These are phyloP conservation scores for Tragelaphus scriptus DNA, from an alignment of 2,113 vertebrate species.

Conservation along the genomic window DNA sequence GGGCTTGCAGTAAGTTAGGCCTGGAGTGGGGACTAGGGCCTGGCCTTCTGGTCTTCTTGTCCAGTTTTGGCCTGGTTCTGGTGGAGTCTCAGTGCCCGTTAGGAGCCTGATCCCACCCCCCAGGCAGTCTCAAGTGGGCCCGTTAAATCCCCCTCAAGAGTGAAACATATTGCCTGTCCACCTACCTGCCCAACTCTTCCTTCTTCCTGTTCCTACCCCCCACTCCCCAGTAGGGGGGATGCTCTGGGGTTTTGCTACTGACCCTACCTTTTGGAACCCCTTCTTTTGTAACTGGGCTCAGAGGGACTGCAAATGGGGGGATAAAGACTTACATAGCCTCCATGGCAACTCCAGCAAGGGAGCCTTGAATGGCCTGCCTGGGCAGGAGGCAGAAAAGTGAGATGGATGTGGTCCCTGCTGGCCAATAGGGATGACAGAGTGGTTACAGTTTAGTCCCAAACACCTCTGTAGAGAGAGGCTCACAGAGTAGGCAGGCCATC, in stretches of 20 bases:
- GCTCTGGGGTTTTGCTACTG: not conserved
- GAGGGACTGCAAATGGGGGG: no score
- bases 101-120: not conserved
- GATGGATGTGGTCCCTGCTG: not conserved
- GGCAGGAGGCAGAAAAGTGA: not conserved
- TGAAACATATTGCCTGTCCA: not conserved
- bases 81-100: not conserved
- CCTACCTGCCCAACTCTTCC: not conserved
- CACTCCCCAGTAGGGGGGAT: not conserved
- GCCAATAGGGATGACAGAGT: not conserved
- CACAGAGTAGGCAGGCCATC: not conserved
- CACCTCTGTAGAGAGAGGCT: not conserved
- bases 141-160: not conserved
- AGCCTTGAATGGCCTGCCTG: not conserved
- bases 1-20: not conserved
- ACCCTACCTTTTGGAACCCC: not conserved
- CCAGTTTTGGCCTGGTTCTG: not conserved
- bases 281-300: not conserved
- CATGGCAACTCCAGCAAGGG: not conserved
- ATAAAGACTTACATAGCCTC: not conserved
- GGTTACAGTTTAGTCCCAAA: not conserved
- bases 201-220: accelerated
- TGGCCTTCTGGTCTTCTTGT: not conserved
- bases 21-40: not conserved
- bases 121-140: not conserved